Evolutionary conservation across 53 echinoderm and acorn worm species (phyloP).

Genomic region (Paelopatides confundens): DNA sequence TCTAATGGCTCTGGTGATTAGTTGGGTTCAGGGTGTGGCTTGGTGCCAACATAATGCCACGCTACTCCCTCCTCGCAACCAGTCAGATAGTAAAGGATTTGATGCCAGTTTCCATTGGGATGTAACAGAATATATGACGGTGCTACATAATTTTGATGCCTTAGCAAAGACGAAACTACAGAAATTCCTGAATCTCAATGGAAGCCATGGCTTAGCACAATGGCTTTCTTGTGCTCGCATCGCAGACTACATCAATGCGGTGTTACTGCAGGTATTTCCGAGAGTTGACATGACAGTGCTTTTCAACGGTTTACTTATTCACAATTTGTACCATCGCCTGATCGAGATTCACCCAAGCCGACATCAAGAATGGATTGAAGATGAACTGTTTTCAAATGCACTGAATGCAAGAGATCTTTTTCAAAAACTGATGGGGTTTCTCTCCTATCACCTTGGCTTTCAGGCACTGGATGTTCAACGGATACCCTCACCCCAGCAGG

Average conservation of each 20-base stretch:
- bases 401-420: slow-evolving; percentile 19
- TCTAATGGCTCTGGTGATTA: slow-evolving; percentile 55
- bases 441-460: slow-evolving; percentile 24
- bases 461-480: neutral
- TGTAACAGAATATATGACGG: neutral
- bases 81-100: neutral
- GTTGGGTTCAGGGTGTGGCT: slow-evolving; percentile 65
- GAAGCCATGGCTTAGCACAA: slow-evolving; percentile 79
- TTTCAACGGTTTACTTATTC: slow-evolving; percentile 79
- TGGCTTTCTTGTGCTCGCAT: slow-evolving; percentile 72
- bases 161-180: neutral
- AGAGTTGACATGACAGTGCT: slow-evolving; percentile 66
- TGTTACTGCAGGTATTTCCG: slow-evolving; percentile 64
- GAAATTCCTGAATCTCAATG: slow-evolving; percentile 53
- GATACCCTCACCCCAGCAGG: neutral
- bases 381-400: neutral
- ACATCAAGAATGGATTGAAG: slow-evolving; percentile 22
- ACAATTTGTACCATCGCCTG: slow-evolving; percentile 65
- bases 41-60: slow-evolving; percentile 12
- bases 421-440: neutral
- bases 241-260: slow-evolving; percentile 62
- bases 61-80: neutral
- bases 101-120: neutral
- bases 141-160: slow-evolving; percentile 46
- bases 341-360: neutral